These are phyloP conservation scores for Sylvilagus bachmani DNA, from an alignment of 2,113 vertebrate species.

Conservation along the genomic window DNA sequence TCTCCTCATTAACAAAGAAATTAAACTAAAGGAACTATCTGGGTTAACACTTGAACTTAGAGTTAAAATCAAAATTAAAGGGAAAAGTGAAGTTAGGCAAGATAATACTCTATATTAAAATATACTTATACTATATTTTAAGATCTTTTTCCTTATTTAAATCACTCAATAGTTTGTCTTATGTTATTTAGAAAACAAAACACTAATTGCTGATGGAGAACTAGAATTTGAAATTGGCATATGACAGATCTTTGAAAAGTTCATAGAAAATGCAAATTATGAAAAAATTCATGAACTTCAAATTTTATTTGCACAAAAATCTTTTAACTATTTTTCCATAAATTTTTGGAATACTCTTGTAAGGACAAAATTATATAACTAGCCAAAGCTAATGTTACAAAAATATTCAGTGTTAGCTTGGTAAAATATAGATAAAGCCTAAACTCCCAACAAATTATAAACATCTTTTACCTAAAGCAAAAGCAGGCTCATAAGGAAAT, in stretches of 20 bases:
- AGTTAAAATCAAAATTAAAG: neutral
- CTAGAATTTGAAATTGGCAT: conserved; percentile 24
- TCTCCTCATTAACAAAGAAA: neutral
- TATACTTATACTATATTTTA: neutral
- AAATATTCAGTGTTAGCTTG: neutral
- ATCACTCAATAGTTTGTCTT: conserved; percentile 9
- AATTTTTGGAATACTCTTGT: too few species aligned
- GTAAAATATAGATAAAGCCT: neutral
- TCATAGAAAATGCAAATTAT: too few species aligned
- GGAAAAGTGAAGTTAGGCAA: conserved; percentile 12
- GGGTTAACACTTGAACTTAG: neutral
- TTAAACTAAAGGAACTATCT: conserved; percentile 5
- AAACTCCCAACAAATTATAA: conserved; percentile 23
- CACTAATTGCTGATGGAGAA: neutral
- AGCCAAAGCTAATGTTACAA: conserved; percentile 26
- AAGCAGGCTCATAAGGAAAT: conserved; percentile 12
- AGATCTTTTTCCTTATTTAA: conserved; percentile 20
- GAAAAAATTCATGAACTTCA: too few species aligned
- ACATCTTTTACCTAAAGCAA: conserved; percentile 49
- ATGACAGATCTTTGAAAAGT: neutral
- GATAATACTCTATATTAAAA: conserved; percentile 2
- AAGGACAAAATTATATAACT: neutral
- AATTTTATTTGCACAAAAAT: too few species aligned
- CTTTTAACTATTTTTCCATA: too few species aligned
- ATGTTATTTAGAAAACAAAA: neutral